A percentile compares a stretch with the other conserved stretches of the same genome.
Conservation (phyloP, 2,113 vertebrate genomes). For the Misgurnus anguillicaudatus region DNA sequence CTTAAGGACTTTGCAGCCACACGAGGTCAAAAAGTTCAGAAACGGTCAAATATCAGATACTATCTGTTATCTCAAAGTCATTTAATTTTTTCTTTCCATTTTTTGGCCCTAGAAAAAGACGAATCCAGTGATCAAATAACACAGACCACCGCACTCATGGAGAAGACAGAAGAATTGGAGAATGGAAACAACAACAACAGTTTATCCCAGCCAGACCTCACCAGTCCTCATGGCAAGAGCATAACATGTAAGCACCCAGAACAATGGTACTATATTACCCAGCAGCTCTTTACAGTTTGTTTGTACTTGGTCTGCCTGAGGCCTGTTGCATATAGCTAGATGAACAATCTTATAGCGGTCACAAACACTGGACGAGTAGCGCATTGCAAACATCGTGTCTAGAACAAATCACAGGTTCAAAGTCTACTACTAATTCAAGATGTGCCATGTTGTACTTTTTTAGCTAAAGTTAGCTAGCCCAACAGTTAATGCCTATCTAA, state of each 20-base stretch:
- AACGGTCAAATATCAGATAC: not conserved
- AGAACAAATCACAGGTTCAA: too few relatives aligned
- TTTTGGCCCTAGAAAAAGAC: constrained; percentile 62
- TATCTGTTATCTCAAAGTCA: not conserved
- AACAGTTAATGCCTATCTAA: too few relatives aligned
- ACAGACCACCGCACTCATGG: constrained; percentile 62
- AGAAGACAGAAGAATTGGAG: constrained; percentile 51
- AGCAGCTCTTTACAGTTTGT: not conserved
- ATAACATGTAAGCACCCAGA: constrained; percentile 71
- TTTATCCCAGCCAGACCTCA: constrained; percentile 59
- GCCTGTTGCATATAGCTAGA: too few relatives aligned
- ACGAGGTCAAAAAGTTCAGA: not conserved
- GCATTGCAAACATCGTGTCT: too few relatives aligned
- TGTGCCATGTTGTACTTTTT: too few relatives aligned
- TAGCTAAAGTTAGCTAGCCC: too few relatives aligned
- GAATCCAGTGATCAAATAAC: constrained; percentile 65
- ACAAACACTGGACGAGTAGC: too few relatives aligned
- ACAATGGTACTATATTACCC: not conserved
- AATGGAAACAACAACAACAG: constrained; percentile 61
- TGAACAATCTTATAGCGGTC: too few relatives aligned
- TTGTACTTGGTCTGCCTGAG: not conserved
- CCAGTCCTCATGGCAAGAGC: constrained; percentile 61
- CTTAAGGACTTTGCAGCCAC: not conserved
- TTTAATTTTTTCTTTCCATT: not conserved
- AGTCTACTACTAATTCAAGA: too few relatives aligned